A percentile compares a stretch with the other conserved stretches of the same genome.
Conservation (phyloP, 2,797 vertebrate genomes). For the Galagoides demidoff region DNA sequence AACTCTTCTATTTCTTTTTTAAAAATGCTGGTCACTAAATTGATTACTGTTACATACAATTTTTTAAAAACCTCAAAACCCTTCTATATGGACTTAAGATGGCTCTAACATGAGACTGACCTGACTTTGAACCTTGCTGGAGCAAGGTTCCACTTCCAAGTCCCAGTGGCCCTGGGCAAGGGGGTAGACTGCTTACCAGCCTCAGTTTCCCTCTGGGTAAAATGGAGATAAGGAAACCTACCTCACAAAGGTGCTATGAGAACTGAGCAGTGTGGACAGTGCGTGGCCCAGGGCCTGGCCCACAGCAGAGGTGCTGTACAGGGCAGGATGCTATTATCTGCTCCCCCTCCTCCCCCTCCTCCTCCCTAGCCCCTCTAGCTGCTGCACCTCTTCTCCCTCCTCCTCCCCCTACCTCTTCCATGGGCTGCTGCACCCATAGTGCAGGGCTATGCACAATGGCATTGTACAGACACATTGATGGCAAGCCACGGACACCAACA, state of each 20-base stretch:
- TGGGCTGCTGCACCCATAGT: not conserved
- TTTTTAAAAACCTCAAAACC: not conserved
- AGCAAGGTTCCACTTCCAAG: not conserved
- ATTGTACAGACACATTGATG: accelerated
- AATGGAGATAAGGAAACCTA: accelerated
- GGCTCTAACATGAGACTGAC: not conserved
- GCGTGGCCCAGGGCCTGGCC: not conserved
- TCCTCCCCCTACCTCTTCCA: not conserved
- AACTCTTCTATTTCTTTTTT: not conserved
- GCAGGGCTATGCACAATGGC: not conserved
- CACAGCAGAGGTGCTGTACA: not conserved
- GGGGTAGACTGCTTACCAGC: not conserved
- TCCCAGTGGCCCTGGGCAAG: not conserved
- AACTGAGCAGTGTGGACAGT: accelerated
- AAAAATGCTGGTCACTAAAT: not conserved
- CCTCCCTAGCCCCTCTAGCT: not conserved
- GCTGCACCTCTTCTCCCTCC: too few relatives aligned
- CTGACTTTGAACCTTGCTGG: not conserved
- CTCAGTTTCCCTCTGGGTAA: not conserved
- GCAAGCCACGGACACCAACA: not conserved
- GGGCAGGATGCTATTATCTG: not conserved
- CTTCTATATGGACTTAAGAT: not conserved
- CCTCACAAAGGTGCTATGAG: not conserved
- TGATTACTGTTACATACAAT: not conserved
- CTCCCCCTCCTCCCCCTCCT: too few relatives aligned